Conservation (phyloP, 2,113 vertebrate genomes). For the Rhipidura dahli region DNA sequence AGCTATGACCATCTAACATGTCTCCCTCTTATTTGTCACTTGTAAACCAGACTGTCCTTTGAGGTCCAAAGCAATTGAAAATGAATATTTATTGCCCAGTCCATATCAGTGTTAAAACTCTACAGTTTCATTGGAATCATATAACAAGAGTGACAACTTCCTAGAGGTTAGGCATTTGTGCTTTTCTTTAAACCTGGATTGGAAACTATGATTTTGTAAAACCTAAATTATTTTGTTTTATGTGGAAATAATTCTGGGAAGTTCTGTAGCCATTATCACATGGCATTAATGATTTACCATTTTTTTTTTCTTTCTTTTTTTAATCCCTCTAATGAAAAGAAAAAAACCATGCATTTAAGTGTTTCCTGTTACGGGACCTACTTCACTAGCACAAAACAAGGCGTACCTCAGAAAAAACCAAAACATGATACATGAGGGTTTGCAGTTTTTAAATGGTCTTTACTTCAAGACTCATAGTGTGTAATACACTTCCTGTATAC, state of each 20-base stretch:
- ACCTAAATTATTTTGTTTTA: not conserved
- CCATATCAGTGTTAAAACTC: not conserved
- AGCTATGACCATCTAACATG: rapidly evolving
- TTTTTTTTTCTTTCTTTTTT: not conserved
- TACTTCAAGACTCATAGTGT: not conserved
- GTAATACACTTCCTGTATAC: not conserved
- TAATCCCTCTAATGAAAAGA: not conserved
- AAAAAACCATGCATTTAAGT: not conserved
- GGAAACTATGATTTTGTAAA: not conserved
- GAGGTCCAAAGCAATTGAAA: not conserved
- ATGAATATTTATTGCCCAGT: not conserved
- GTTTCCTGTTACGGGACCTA: not conserved
- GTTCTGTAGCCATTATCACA: not conserved
- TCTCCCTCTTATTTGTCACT: not conserved
- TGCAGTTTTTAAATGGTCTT: not conserved
- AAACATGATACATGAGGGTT: not conserved
- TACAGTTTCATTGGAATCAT: not conserved
- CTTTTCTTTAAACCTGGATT: not conserved
- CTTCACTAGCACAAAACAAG: not conserved
- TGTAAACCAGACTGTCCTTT: not conserved
- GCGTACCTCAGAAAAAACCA: not conserved
- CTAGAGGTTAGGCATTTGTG: not conserved
- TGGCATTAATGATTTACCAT: not conserved
- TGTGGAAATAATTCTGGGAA: not conserved
- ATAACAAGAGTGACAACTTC: not conserved